Percentiles rank a stretch among this genome's conserved stretches.
Evolutionary conservation across 2,797 vertebrate genomes (phyloP).

Genomic region (Rhadinocentrus ornatus): DNA sequence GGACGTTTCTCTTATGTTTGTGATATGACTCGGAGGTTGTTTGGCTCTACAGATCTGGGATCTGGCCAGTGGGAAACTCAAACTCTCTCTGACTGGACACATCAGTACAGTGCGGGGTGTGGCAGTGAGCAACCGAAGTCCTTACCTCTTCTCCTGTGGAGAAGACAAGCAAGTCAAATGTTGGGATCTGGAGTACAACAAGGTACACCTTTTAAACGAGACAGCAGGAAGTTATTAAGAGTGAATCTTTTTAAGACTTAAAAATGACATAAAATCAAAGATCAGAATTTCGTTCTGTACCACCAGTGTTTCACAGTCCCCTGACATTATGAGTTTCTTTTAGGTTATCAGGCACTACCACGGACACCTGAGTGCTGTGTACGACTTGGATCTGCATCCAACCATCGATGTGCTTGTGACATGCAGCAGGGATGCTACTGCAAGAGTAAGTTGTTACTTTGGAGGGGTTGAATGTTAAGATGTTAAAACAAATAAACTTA

Average conservation of each 20-base stretch:
- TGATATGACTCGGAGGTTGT: neutral
- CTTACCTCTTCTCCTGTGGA: conserved; percentile 97
- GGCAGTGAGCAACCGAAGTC: conserved; percentile 93
- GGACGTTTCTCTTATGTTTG: neutral
- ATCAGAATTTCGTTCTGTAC: neutral
- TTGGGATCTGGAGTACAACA: conserved; percentile 99
- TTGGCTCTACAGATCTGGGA: conserved; percentile 92
- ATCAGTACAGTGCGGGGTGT: conserved; percentile 98
- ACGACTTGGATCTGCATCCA: conserved; percentile 95
- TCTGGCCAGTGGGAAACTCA: conserved; percentile 95
- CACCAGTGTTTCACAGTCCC: neutral
- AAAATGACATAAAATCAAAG: neutral
- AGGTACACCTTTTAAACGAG: conserved; percentile 76
- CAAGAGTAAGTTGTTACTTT: conserved; percentile 82
- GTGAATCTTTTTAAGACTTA: neutral
- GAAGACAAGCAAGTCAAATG: conserved; percentile 99
- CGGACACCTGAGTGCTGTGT: conserved; percentile 96
- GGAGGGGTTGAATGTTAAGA: neutral
- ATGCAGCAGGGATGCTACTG: conserved; percentile 96
- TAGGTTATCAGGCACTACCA: conserved; percentile 99
- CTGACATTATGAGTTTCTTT: neutral
- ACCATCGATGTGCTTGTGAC: conserved; percentile 97
- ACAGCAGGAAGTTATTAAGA: neutral
- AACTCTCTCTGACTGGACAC: conserved; percentile 95
- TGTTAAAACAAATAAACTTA: neutral